phyloP scores from a whole-genome alignment of 2,113 vertebrate species.

The Solea senegalensis region DNA sequence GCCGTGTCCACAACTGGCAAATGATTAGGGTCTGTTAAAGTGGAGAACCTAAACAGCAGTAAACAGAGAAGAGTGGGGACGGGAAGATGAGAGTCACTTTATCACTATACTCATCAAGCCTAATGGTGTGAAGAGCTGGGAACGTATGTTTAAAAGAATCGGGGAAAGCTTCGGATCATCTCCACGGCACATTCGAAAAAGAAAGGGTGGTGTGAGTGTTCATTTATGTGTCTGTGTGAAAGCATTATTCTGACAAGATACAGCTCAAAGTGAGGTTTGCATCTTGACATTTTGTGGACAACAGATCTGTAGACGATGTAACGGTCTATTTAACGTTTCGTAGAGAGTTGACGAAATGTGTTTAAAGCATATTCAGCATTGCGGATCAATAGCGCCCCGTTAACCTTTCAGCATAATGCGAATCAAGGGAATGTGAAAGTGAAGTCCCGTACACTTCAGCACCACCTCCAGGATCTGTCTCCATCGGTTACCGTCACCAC shows the following conservation, averaged over 20 bases:
- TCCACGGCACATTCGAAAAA: conserved; percentile 6
- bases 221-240: conserved; percentile 17
- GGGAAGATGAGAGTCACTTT: conserved; percentile 15
- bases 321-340: no score
- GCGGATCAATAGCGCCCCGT: no score
- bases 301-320: no score
- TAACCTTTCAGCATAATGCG: no score
- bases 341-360: no score
- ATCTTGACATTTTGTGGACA: no score
- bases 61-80: conserved; percentile 10
- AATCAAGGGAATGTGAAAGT: no score
- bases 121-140: conserved; percentile 17
- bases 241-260: conserved; percentile 39
- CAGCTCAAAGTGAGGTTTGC: no score
- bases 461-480: neutral
- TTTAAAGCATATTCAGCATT: no score
- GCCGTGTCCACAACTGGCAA: conserved; percentile 6
- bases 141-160: neutral
- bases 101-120: conserved; percentile 24
- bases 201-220: conserved; percentile 26
- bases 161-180: conserved; percentile 5
- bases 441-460: no score
- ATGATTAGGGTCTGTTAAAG: conserved; percentile 46
- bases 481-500: neutral
- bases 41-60: conserved; percentile 31